Percentiles rank a stretch among this genome's conserved stretches.
Evolutionary conservation across 2,797 vertebrate species (phyloP).

Genomic region (Lagodon rhomboides): DNA sequence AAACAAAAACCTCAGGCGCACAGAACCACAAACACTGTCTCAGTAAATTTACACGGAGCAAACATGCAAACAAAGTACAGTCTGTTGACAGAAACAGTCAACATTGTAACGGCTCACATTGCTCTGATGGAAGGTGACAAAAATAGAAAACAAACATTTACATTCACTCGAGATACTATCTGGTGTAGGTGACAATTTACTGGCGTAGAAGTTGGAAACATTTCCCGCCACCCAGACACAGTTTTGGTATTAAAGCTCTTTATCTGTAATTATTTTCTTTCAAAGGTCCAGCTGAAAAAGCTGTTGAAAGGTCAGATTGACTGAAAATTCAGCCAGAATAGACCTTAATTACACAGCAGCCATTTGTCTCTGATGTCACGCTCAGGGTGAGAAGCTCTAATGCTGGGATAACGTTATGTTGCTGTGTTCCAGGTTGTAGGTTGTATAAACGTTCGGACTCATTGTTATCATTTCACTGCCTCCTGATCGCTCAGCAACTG

Average conservation of each 20-base stretch:
- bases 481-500: no score
- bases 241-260: not conserved
- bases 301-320: not conserved
- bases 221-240: not conserved
- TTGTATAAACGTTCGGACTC: no score
- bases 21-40: not conserved
- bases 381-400: no score
- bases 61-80: constrained; percentile 2
- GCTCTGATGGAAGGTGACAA: not conserved
- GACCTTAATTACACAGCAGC: no score
- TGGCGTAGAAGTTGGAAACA: not conserved
- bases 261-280: not conserved
- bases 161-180: not conserved
- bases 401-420: no score
- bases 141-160: constrained; percentile 1
- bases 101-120: not conserved
- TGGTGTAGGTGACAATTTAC: not conserved
- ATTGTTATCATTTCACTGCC: no score
- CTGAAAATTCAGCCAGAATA: not conserved
- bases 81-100: not conserved
- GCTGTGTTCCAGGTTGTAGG: no score
- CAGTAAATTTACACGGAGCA: not conserved
- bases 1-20: not conserved
- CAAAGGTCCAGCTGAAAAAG: not conserved
- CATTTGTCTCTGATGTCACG: no score